These are phyloP conservation scores for Spea multiplicata DNA, from an alignment of 2,113 vertebrate species.

Conservation along the genomic window DNA sequence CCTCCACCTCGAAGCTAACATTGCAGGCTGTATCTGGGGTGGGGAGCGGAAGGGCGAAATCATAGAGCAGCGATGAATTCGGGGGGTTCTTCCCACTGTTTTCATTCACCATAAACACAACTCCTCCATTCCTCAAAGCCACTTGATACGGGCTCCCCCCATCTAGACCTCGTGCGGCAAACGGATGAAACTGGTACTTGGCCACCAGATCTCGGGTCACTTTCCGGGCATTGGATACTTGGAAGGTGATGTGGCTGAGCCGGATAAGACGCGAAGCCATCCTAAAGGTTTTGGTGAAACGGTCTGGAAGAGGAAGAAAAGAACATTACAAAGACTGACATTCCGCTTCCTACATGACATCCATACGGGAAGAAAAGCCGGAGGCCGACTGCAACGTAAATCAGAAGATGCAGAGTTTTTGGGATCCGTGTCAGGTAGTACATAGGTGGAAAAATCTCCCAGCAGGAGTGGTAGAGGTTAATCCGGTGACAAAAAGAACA, in stretches of 20 bases:
- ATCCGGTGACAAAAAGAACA: no score
- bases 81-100: neutral
- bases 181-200: conserved; percentile 74
- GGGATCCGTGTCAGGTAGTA: no score
- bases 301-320: no score
- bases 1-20: conserved; percentile 84
- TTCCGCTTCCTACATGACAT: no score
- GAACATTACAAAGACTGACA: no score
- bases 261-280: conserved; percentile 78
- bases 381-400: no score
- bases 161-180: conserved; percentile 68
- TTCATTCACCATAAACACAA: conserved; percentile 81
- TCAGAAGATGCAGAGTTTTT: no score
- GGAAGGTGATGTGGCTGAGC: conserved; percentile 82
- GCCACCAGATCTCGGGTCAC: conserved; percentile 68
- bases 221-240: conserved; percentile 70
- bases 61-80: neutral
- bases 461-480: no score
- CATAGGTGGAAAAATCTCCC: no score
- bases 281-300: neutral
- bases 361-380: no score
- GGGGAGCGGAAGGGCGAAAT: neutral
- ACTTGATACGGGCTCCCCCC: conserved; percentile 67
- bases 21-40: conserved; percentile 78
- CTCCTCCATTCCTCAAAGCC: conserved; percentile 71